phyloP scores from a whole-genome alignment of 2,113 vertebrate species.

The Petroica traversi region DNA sequence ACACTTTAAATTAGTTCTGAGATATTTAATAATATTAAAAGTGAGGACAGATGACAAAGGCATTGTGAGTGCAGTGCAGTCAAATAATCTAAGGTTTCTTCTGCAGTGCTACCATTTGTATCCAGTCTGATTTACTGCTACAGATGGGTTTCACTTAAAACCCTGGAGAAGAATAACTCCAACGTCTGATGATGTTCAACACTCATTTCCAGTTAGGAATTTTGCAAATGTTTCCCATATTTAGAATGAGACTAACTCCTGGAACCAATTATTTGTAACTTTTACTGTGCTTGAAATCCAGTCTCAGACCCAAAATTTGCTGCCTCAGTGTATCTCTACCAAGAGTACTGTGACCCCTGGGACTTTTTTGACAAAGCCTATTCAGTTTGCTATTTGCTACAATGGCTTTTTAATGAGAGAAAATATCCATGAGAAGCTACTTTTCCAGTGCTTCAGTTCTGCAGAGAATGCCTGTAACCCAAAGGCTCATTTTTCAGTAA shows the following conservation, averaged over 20 bases:
- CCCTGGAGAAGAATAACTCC: not conserved
- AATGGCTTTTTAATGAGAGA: not conserved
- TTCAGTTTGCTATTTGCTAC: not conserved
- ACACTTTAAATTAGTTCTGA: not conserved
- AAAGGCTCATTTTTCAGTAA: not conserved
- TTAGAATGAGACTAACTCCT: not conserved
- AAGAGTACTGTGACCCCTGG: not conserved
- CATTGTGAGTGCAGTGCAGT: not conserved
- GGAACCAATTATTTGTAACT: slow-evolving; percentile 2
- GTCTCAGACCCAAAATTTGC: not conserved
- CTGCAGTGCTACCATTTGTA: not conserved
- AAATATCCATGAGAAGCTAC: not conserved
- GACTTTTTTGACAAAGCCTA: slow-evolving; percentile 11
- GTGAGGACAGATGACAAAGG: not conserved
- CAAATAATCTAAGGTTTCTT: not conserved
- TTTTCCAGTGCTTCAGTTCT: not conserved
- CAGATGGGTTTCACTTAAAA: not conserved
- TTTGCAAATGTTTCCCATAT: not conserved
- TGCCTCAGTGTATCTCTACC: not conserved
- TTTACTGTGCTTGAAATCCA: not conserved
- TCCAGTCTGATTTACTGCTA: not conserved
- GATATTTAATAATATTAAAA: not conserved
- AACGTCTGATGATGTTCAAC: not conserved
- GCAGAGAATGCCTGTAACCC: not conserved
- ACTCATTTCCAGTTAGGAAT: slow-evolving; percentile 27